Evolutionary conservation across 2,797 vertebrate genomes (phyloP).

Genomic region (Sebastes kiyomatsui): DNA sequence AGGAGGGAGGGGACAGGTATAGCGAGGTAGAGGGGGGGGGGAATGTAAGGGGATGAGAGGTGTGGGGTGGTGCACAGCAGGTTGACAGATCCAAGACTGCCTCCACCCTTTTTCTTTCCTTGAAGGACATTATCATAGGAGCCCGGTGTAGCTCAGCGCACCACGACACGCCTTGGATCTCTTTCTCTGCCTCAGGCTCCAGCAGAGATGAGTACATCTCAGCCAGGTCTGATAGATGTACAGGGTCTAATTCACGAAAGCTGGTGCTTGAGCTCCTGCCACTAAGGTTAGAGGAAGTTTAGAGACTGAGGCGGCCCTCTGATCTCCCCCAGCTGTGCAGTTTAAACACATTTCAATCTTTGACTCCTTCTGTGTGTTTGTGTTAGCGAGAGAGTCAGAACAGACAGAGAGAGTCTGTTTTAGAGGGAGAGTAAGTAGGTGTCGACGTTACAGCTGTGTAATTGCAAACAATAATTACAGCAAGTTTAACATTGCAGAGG

Average conservation of each 20-base stretch:
- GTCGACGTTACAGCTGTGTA: background rate
- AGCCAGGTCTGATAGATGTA: slow-evolving; percentile 46
- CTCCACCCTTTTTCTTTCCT: slow-evolving; percentile 34
- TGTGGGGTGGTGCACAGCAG: slow-evolving; percentile 25
- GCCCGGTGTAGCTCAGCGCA: slow-evolving; percentile 34
- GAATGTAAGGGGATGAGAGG: slow-evolving; percentile 15
- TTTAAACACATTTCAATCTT: slow-evolving; percentile 15
- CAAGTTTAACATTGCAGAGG: background rate
- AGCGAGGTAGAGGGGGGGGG: background rate
- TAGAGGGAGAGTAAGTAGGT: background rate
- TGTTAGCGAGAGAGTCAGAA: background rate
- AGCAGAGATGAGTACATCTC: slow-evolving; percentile 56
- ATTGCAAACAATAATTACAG: slow-evolving; percentile 21
- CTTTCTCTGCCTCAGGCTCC: slow-evolving; percentile 49
- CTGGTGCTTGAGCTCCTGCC: slow-evolving; percentile 22
- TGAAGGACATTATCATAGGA: slow-evolving; percentile 60
- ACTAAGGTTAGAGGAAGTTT: slow-evolving; percentile 19
- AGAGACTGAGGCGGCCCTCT: slow-evolving; percentile 14
- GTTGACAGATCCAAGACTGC: slow-evolving; percentile 45
- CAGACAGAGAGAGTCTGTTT: background rate
- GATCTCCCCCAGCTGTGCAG: slow-evolving; percentile 32
- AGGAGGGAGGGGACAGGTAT: slow-evolving; percentile 20
- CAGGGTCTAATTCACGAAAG: slow-evolving; percentile 23
- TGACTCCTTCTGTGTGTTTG: background rate
- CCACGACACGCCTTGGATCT: slow-evolving; percentile 38